Conservation (phyloP, 2,888 invertebrate genomes). For the Drosophila rellima region DNA sequence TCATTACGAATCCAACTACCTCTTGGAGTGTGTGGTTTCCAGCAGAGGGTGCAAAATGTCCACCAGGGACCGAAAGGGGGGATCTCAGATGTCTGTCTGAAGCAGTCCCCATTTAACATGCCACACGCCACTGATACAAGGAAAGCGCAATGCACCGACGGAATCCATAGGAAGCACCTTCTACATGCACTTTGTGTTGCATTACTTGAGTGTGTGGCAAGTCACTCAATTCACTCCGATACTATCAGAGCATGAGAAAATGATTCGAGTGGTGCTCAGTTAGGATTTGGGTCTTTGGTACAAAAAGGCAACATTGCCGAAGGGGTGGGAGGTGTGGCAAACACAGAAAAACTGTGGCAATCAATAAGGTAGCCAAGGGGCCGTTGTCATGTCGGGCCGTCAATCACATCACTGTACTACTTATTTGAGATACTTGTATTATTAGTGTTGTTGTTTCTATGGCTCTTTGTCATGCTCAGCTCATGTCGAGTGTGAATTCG, state of each 20-base stretch:
- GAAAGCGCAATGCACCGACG: conserved; percentile 65
- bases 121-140: neutral
- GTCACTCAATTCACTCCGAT: conserved; percentile 15
- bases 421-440: conserved; percentile 27
- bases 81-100: conserved; percentile 3
- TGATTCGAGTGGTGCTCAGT: conserved; percentile 25
- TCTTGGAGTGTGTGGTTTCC: neutral
- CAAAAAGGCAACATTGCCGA: neutral
- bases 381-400: conserved; percentile 68
- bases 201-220: conserved; percentile 26
- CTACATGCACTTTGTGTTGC: conserved; percentile 22
- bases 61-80: neutral
- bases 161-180: conserved; percentile 57
- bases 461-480: conserved; percentile 41
- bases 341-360: conserved; percentile 43
- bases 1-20: neutral
- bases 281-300: conserved; percentile 62
- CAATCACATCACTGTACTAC: conserved; percentile 45
- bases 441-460: conserved; percentile 22
- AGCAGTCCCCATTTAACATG: conserved; percentile 8
- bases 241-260: conserved; percentile 37
- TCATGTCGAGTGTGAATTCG: conserved; percentile 27
- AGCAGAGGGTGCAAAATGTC: neutral
- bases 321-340: conserved; percentile 6
- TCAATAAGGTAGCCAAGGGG: conserved; percentile 64